Evolutionary conservation across 2,797 vertebrate species (phyloP).

Genomic region (Sebastes jordani): DNA sequence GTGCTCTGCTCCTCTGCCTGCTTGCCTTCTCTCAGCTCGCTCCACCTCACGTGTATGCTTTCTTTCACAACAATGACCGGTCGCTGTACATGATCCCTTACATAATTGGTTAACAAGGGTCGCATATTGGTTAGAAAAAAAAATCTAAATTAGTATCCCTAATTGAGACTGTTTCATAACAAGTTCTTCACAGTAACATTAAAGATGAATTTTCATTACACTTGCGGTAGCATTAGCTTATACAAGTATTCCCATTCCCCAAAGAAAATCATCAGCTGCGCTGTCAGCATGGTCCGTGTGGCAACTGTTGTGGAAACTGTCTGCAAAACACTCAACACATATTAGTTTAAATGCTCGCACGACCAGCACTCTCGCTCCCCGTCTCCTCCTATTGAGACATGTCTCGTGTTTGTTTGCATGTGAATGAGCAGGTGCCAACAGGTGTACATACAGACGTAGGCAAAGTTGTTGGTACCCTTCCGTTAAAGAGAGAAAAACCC

Average conservation of each 20-base stretch:
- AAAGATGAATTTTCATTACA: background rate
- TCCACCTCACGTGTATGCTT: no score
- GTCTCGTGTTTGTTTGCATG: background rate
- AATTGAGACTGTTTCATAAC: background rate
- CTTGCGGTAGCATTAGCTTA: background rate
- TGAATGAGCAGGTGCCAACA: constrained; percentile 13
- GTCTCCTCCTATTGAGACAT: background rate
- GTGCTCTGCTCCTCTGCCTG: no score
- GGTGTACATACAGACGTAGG: no score
- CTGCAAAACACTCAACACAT: background rate
- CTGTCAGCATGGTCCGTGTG: background rate
- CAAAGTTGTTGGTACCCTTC: no score
- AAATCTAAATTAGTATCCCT: no score
- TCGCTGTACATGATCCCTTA: no score
- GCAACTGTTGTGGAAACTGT: background rate
- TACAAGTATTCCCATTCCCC: background rate
- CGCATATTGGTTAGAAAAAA: no score
- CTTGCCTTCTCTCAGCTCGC: no score
- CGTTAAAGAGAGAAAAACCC: no score
- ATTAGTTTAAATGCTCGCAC: background rate
- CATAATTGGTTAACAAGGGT: no score
- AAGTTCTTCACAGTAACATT: no score
- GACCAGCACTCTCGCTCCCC: background rate
- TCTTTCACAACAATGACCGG: no score
- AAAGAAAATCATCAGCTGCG: background rate